Evolutionary conservation across 1,140 invertebrate species (phyloP), one percentile per base, ranked within the genome.

Genomic region (Nephotettix cincticeps): DNA sequence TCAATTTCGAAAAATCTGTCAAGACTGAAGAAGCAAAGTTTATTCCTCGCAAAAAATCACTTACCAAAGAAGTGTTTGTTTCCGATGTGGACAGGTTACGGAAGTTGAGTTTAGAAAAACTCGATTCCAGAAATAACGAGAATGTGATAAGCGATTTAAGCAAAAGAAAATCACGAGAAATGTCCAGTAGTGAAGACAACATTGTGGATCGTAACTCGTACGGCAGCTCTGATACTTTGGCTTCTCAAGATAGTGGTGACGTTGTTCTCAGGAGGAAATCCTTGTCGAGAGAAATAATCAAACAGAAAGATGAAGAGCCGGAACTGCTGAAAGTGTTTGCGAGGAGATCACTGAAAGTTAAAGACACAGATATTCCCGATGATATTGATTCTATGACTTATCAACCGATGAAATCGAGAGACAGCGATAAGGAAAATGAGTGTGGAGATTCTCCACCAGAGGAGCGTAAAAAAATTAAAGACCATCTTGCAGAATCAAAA

Each of bases 321-420:
- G 91, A 93, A 78, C 78, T 93, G 27, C 88, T 92, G 84, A 91
- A 92, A 82, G 91, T 93, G 0, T 93, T 93, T 78, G 90, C 90
- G 0, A 80, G 91, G 43, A 80, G 90, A 68, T 93, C 91, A 1
- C 80, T 93, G 0, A 93, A 93, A 80, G 79, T 91, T 2, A 90
- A 89, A 80, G 90, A 91, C 74, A 79, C 78, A 6, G 89, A 90
- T 73, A 40, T 54, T 21, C 58, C 36, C 14, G 56, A 58, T 65
- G 68, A 70, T 27, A 27, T 70, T 1, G 68, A 70, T 11, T 25
- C 56, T 17, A 21, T 43, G 4, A 58, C 19, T 21, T 54, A 61
- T 43, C 21, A 27, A 45, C 43, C 58, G 17, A 23, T 65, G 23
- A 70, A 85, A 78, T 86, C 85, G 36, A 79, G 87, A 63, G 86